Base-by-base conservation (phyloP, 1,140 invertebrate genomes). In the Pectinophora gossypiella region DNA sequence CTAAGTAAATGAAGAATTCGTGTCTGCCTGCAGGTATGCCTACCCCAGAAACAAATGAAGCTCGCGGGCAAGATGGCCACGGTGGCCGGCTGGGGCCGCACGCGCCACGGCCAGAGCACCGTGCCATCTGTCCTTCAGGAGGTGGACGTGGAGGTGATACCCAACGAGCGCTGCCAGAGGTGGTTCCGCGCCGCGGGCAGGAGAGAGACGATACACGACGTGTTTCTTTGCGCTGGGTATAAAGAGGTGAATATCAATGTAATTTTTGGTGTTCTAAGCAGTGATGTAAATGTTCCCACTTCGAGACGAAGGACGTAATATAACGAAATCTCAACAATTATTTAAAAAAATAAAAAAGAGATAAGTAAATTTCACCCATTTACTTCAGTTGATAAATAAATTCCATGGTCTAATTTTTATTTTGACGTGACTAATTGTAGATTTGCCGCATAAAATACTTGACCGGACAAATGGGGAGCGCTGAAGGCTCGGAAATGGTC, bases 211-310 rank as follows among this genome's bases (percentile, higher is more conserved):
- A 98, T 98, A 59, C 95, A 96, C 57, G 95, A 98, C 62, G 96
- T 97, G 0, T 98, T 98, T 76, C 88, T 98, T 0, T 98, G 97
- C 78, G 96, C 96, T 2, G 97, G 97, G 19, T 96, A 96, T 56
- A 95, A 96, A 79, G 94, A 96, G 82, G 95, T 93, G 49, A 60
- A 22, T 20, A 45, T 35, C 12, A 50, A 0, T 15, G 16, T 42
- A 9, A 48, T 10, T 23, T 23, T 23, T 23, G 22, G 4, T 23
- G 4, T 23, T 23, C 10, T 4, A 5, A 23, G 22, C 4, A 23
- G 22, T 23, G 22, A 23, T n/a, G n/a, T n/a, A n/a, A n/a, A n/a
- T n/a, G n/a, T n/a, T n/a, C n/a, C n/a, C n/a, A n/a, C n/a, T n/a
- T n/a, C n/a, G n/a, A n/a, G n/a, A n/a, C n/a, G n/a, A n/a, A n/a